Evolutionary conservation across 2,888 invertebrate species (phyloP), one percentile per base, ranked within the genome.

Genomic region (Drosophila meridionalis): DNA sequence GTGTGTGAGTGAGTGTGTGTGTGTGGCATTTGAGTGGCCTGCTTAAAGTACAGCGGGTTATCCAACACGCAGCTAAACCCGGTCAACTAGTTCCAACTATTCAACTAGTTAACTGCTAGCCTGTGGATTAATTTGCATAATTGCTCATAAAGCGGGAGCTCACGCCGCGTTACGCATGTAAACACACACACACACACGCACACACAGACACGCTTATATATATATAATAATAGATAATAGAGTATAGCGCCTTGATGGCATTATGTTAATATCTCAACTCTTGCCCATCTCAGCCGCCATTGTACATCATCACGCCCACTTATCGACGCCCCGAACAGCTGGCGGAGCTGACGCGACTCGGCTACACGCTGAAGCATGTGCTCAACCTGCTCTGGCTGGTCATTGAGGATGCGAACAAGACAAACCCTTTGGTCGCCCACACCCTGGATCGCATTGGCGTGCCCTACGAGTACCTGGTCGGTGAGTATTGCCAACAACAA

Each of bases 241-340:
- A 58, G 36, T 52, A 55, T 38, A 56, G 40, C 28, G 38, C 43
- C 55, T 52, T 69, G n/a, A 26, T 62, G 50, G 52, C 60, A 66
- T 63, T 76, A 55, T 55, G 71, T 69, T 72, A 81, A 81, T 76
- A 62, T 30, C 30, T 57, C 43, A 43, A 50, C 60, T 30, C 43
- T 62, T 55, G 34, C 50, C 40, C 26, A 28, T 38, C 57, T 8
- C 32, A 92, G 91, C 94, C 94, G 76, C 95, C 95, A 26, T 89
- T 95, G 78, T 95, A 95, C 89, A 94, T 95, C 79, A 95, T 97
- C 69, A 97, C 97, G 69, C 96, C 97, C 71, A 97, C 97, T 43
- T 96, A 96, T 91, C 94, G 95, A 76, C 94, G 96, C 82, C 95
- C 96, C 42, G 96, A 96, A 91, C 97, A 97, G 93, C 94, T 96